Percentiles rank a stretch among this genome's conserved stretches.
Evolutionary conservation across 1,140 invertebrate species (phyloP).

Genomic region (Tenebrio molitor): DNA sequence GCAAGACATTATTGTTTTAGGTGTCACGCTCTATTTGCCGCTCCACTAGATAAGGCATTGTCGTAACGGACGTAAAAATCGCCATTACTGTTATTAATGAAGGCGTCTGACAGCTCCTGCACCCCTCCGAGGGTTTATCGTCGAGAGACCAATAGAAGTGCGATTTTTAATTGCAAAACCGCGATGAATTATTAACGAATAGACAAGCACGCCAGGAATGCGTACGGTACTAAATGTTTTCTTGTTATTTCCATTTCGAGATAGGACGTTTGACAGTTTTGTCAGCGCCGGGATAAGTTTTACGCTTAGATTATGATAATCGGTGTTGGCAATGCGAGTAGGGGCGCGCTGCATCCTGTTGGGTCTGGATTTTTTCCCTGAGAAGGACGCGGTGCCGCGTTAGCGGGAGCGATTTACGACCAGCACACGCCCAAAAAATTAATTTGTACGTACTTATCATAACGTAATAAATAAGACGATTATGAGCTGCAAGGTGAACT

Average conservation of each 20-base stretch:
- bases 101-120: no score
- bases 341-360: constrained; percentile 12
- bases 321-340: neutral
- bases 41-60: neutral
- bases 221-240: constrained; percentile 23
- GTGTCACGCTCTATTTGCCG: constrained; percentile 13
- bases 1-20: neutral
- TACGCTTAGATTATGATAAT: constrained; percentile 19
- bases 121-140: neutral
- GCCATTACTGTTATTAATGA: no score
- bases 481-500: constrained; percentile 20
- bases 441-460: constrained; percentile 15
- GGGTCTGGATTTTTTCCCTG: constrained; percentile 2
- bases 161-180: constrained; percentile 13
- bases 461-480: constrained; percentile 27
- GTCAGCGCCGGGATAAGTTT: constrained; percentile 5
- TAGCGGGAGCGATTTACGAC: neutral
- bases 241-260: constrained; percentile 25
- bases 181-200: constrained; percentile 12
- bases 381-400: constrained; percentile 9
- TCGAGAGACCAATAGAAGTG: neutral
- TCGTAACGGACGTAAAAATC: no score
- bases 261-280: neutral
- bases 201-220: constrained; percentile 9
- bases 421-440: constrained; percentile 27